Conservation (phyloP, 2,797 vertebrate species). For the Pantherophis vulpinus region DNA sequence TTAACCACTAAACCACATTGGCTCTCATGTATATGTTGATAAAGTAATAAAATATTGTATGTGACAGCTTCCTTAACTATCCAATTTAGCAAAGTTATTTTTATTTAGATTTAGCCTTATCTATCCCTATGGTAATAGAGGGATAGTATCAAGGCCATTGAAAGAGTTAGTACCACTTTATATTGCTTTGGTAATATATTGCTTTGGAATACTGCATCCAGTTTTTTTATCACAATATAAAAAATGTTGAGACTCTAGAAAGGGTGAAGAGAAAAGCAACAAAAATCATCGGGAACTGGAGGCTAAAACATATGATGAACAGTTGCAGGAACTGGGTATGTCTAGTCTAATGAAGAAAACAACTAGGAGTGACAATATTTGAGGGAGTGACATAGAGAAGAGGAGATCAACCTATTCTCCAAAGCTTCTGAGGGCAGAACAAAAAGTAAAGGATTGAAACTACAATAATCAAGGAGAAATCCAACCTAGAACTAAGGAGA, state of each 20-base stretch:
- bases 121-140: not conserved
- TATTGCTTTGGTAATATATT: not conserved
- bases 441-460: too few species aligned
- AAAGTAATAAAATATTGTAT: not conserved
- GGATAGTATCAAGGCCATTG: not conserved
- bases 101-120: not conserved
- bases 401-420: too few species aligned
- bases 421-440: too few species aligned
- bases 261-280: not conserved
- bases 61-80: not conserved
- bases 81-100: not conserved
- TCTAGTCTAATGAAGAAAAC: too few species aligned
- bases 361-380: too few species aligned
- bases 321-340: not conserved
- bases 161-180: not conserved
- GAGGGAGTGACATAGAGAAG: too few species aligned
- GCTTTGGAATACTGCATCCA: not conserved
- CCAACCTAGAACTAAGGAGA: too few species aligned
- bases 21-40: not conserved
- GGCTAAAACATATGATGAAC: not conserved
- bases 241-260: not conserved
- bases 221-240: not conserved
- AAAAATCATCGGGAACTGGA: not conserved
- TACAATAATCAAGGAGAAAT: too few species aligned
- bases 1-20: not conserved